Percentiles rank a stretch among this genome's conserved stretches.
Conservation (phyloP, 1,140 invertebrate genomes). For the Mya arenaria region DNA sequence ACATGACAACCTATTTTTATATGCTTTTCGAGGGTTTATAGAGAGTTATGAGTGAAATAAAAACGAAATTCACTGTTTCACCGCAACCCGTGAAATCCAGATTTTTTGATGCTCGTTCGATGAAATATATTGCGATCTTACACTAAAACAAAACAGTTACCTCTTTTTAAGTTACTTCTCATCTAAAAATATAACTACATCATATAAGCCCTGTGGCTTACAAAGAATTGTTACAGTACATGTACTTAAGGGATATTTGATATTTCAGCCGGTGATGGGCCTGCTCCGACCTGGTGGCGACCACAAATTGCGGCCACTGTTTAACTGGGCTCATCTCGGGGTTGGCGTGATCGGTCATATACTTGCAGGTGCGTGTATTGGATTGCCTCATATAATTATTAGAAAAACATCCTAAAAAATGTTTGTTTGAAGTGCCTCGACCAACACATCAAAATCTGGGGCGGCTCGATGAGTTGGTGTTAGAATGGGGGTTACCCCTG, state of each 20-base stretch:
- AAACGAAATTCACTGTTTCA: too few species aligned
- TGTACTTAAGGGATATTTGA: neutral
- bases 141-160: neutral
- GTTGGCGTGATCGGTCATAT: constrained; percentile 21
- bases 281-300: constrained; percentile 18
- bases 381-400: neutral
- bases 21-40: too few species aligned
- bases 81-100: neutral
- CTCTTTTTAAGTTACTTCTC: neutral
- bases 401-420: neutral
- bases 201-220: neutral
- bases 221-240: neutral
- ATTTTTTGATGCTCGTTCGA: neutral
- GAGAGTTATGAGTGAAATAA: too few species aligned
- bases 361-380: constrained; percentile 15
- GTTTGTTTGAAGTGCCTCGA: neutral
- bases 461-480: neutral
- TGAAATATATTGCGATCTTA: neutral
- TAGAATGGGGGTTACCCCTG: neutral
- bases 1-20: too few species aligned
- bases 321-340: constrained; percentile 44
- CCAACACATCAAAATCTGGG: neutral
- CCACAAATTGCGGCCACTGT: constrained; percentile 36
- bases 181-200: neutral
- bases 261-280: constrained; percentile 44